phyloP scores from a whole-genome alignment of 2,113 vertebrate genomes.

The Anser cygnoides region DNA sequence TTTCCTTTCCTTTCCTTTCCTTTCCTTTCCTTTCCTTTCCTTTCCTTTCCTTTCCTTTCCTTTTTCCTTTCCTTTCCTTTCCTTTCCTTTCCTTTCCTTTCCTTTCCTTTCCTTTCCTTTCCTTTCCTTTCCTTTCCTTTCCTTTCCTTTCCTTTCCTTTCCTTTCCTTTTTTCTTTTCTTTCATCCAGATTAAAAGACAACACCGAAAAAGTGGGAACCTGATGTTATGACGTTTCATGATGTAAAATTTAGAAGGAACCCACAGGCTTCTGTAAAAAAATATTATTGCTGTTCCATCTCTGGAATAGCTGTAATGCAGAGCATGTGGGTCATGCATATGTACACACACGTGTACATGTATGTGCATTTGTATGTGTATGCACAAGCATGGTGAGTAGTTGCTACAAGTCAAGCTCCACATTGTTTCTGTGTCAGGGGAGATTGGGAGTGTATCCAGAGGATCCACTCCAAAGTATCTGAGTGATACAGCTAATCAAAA shows the following conservation, averaged over 20 bases:
- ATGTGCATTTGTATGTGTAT: not conserved
- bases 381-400: not conserved
- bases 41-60: too few relatives aligned
- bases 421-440: not conserved
- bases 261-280: not conserved
- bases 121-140: too few relatives aligned
- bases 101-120: too few relatives aligned
- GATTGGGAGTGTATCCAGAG: not conserved
- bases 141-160: too few relatives aligned
- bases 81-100: too few relatives aligned
- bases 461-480: not conserved
- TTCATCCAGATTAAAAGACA: not conserved
- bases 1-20: too few relatives aligned
- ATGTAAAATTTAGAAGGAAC: not conserved
- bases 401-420: not conserved
- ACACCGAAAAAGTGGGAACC: not conserved
- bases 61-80: too few relatives aligned
- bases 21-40: too few relatives aligned
- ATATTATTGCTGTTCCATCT: not conserved
- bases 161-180: too few relatives aligned
- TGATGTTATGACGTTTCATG: not conserved
- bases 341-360: rapidly evolving
- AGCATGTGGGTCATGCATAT: not conserved
- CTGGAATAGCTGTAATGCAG: not conserved
- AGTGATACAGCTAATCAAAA: not conserved